Evolutionary conservation across 2,113 vertebrate species (phyloP), one percentile per base, ranked within the genome.

Genomic region (Hucho hucho): DNA sequence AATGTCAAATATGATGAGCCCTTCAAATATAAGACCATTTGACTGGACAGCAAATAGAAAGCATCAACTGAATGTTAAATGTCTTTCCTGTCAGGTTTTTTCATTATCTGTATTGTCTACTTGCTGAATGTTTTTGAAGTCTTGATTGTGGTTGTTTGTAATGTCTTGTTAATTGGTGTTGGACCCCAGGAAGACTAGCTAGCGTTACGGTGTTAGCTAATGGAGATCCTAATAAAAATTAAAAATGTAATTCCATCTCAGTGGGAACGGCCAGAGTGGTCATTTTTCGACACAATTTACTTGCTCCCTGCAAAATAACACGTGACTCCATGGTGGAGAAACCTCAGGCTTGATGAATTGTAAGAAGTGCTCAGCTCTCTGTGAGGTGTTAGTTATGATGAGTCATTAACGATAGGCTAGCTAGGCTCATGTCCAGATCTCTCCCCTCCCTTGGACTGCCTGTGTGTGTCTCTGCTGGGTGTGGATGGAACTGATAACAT

Each of bases 331-430:
- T 20, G 20, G 53, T 43, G 9, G 37, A 43, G 37, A 43, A 56
- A 56, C 53, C 13, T 56, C 37, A 20, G 53, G 4, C 53, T 14
- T 56, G 53, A 56, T 56, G 53, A 56, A 20, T 18, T 56, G 53
- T 56, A 56, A 53, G 5, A 32, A 12, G 37, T 11, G 53, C 70
- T 64, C 22, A 64, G 58, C 37, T 61, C 69, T 4, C 29, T 63
- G 53, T 18, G 53, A 56, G 20, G 53, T 56, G 53, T 5, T 56
- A 20, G 53, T 20, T 56, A 56, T 13, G 37, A 37, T 37, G 49
- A 81, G 80, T 68, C 75, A 69, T 81, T n/a, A 2, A 53, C 68
- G 75, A 81, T 75, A 69, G 20, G 58, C 53, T 53, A 43, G 37
- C 9, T 43, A 74, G 61, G 29, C 71, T 58, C 58, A 47, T 25